Conservation (phyloP, 1,140 invertebrate genomes). For the Adelges cooleyi region DNA sequence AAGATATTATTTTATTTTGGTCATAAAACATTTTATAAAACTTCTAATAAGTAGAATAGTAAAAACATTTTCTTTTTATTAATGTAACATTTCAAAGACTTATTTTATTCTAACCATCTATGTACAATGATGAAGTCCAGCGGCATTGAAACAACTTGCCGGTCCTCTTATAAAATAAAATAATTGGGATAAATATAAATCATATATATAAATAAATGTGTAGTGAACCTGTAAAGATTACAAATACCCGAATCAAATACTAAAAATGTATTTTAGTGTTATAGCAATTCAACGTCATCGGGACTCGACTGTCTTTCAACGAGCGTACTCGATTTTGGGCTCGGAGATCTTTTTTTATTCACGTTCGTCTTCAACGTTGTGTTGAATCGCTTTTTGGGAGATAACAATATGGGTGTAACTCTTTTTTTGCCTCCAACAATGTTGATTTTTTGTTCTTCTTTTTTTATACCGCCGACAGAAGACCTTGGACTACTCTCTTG, state of each 20-base stretch:
- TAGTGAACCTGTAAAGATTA: too few species aligned
- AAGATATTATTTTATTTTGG: too few species aligned
- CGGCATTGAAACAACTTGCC: too few species aligned
- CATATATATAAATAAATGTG: conserved; percentile 16
- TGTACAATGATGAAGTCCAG: too few species aligned
- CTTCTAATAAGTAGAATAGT: too few species aligned
- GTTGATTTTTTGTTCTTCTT: conserved; percentile 16
- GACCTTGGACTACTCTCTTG: background rate
- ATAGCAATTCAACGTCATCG: background rate
- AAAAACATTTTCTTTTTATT: too few species aligned
- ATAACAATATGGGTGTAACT: conserved; percentile 16
- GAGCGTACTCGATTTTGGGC: background rate
- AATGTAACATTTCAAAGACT: too few species aligned
- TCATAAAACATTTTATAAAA: too few species aligned
- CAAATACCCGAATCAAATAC: too few species aligned
- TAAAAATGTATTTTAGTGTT: too few species aligned
- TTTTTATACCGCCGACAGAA: background rate
- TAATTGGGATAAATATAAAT: background rate
- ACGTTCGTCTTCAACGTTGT: background rate
- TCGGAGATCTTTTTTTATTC: background rate
- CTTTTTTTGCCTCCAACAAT: conserved; percentile 18
- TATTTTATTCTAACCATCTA: too few species aligned
- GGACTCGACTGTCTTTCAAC: background rate
- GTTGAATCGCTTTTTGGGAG: conserved; percentile 8
- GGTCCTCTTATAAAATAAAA: background rate